Base-by-base conservation (phyloP, 1,140 invertebrate species). In the Drosophila burlai region DNA sequence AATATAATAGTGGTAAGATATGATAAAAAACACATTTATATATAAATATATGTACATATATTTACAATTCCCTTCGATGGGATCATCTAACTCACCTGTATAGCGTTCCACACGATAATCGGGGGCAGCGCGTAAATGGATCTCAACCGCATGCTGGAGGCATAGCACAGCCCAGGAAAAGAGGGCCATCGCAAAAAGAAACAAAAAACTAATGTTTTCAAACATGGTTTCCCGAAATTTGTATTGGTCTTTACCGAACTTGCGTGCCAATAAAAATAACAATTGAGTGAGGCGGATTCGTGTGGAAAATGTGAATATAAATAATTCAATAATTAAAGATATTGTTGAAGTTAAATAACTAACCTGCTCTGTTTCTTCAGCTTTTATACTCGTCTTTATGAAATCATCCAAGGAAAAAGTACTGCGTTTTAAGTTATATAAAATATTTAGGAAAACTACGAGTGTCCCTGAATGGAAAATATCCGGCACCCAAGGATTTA, bases 141-240 rank as follows among this genome's bases (percentile, higher is more conserved):
- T 29, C 24, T 89, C 52, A n/a, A 83, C 43, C n/a, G 52, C 31
- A 21, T 89, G 58, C n/a, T 80, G 76, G 64, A 78, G 77, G 18
- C 80, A 87, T 9, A 81, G 50, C 21, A 87, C 18, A 31, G 40
- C 62, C 83, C 83, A 87, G n/a, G 83, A 62, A 2, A 74, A 58
- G 16, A 87, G 63, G 21, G 84, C 83, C 55, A 87, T 52, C 18
- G 80, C 68, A 29, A 46, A 42, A 21, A 87, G 61, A 47, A 87
- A 87, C 38, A 76, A 40, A 61, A 78, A 63, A 81, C 73, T 89
- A 55, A 89, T 81, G 69, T 43, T 69, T 47, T 89, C 58, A 61
- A 89, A 81, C 84, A 87, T 87, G 49, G 46, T 81, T 54, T 36
- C 31, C 11, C 21, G 16, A 62, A 54, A 67, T 64, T 68, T 60